Conservation (phyloP, 2,113 vertebrate genomes). For the Clupea harengus region DNA sequence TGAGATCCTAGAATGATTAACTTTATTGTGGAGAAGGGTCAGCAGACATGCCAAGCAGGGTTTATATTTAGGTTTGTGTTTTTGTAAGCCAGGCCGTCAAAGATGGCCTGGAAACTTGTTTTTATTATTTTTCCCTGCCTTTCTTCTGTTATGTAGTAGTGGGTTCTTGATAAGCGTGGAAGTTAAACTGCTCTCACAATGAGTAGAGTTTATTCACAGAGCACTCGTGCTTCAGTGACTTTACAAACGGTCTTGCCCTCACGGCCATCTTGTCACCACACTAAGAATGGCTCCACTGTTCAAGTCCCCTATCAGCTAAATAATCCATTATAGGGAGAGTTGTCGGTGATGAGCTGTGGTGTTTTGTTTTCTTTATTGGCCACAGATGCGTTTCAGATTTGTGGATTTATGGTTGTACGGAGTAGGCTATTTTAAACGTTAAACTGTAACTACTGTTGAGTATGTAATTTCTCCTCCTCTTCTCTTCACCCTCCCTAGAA, state of each 20-base stretch:
- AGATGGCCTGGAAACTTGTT: neutral
- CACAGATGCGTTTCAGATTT: neutral
- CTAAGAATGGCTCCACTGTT: conserved; percentile 49
- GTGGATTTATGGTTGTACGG: neutral
- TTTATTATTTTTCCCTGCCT: neutral
- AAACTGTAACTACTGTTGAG: neutral
- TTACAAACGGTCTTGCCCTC: conserved; percentile 35
- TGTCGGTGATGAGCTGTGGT: neutral
- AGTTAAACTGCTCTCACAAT: neutral
- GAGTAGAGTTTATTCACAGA: neutral
- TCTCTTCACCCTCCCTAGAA: conserved; percentile 62
- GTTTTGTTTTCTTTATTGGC: neutral
- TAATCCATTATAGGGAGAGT: conserved; percentile 39
- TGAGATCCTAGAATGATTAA: neutral
- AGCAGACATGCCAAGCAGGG: neutral
- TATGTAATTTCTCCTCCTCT: neutral
- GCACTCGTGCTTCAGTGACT: conserved; percentile 25
- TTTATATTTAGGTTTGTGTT: neutral
- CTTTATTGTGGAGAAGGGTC: neutral
- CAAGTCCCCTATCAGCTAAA: conserved; percentile 22
- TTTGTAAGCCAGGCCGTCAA: neutral
- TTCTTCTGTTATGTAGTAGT: neutral
- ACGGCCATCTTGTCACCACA: conserved; percentile 29
- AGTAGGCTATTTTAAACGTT: neutral
- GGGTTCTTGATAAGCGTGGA: neutral